Percentiles rank a stretch among this genome's conserved stretches.
phyloP scores from a whole-genome alignment of 1,140 invertebrate species.

The Stegodyphus mimosarum region DNA sequence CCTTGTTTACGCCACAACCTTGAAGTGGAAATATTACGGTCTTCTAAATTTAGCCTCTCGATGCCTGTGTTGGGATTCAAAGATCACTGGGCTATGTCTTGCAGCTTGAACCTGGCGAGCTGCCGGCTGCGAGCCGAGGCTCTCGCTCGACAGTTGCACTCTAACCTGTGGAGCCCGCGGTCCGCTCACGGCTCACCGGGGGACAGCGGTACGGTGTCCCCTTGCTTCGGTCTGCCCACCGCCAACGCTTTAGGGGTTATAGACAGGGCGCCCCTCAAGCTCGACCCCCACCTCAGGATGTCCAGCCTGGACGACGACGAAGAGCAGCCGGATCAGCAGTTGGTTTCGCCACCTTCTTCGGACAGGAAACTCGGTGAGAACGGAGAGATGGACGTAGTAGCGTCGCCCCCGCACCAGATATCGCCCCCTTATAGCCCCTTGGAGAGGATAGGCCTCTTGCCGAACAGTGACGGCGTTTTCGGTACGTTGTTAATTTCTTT shows the following conservation, averaged over 20 bases:
- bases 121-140: slow-evolving; percentile 82
- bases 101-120: slow-evolving; percentile 68
- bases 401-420: neutral
- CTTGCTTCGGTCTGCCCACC: slow-evolving; percentile 41
- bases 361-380: neutral
- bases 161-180: slow-evolving; percentile 75
- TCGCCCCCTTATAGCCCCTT: slow-evolving; percentile 45
- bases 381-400: slow-evolving; percentile 9
- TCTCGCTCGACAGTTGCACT: slow-evolving; percentile 80
- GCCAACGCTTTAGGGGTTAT: neutral
- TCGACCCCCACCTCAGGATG: slow-evolving; percentile 31
- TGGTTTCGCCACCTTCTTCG: neutral
- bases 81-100: slow-evolving; percentile 48
- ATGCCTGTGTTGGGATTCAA: slow-evolving; percentile 41
- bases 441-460: slow-evolving; percentile 12
- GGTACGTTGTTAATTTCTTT: slow-evolving; percentile 5
- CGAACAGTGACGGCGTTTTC: slow-evolving; percentile 9
- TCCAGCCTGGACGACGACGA: slow-evolving; percentile 44
- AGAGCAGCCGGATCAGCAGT: slow-evolving; percentile 21
- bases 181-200: slow-evolving; percentile 38
- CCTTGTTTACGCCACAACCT: slow-evolving; percentile 7
- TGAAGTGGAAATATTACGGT: slow-evolving; percentile 10
- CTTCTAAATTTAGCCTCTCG: slow-evolving; percentile 11
- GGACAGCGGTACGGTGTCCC: slow-evolving; percentile 34
- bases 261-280: neutral